These are phyloP conservation scores for Esox niger DNA, from an alignment of 2,113 vertebrate genomes.

Conservation along the genomic window DNA sequence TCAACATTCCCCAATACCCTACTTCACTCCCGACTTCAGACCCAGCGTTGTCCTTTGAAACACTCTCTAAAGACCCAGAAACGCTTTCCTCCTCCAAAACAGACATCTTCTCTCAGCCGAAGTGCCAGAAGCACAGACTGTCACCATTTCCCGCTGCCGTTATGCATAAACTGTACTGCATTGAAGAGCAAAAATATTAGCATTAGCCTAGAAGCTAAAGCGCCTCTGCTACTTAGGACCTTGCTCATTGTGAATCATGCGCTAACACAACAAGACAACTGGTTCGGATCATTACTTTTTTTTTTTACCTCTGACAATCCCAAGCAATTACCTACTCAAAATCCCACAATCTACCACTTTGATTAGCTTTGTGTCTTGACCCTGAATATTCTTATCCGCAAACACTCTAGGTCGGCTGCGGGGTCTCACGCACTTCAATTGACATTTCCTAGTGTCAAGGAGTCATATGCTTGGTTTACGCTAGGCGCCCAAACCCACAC, in stretches of 20 bases:
- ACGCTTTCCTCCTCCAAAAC: neutral
- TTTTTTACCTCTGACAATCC: neutral
- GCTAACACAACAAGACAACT: neutral
- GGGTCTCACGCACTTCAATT: neutral
- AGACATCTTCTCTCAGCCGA: neutral
- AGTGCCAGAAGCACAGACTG: neutral
- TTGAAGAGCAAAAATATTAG: neutral
- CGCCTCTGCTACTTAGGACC: neutral
- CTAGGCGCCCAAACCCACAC: no score
- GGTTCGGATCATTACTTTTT: neutral
- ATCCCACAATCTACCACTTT: neutral
- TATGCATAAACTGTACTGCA: neutral
- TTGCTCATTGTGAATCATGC: neutral
- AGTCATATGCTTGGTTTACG: neutral
- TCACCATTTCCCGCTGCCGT: neutral
- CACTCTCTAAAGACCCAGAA: neutral
- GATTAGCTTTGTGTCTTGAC: neutral
- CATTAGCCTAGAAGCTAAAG: neutral
- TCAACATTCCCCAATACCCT: slow-evolving; percentile 43
- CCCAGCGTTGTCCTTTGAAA: neutral
- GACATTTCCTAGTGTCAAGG: neutral
- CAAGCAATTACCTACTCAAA: neutral
- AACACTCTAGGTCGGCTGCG: neutral
- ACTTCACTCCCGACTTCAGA: neutral
- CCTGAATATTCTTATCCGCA: neutral